Evolutionary conservation across 2,888 invertebrate genomes (phyloP).

Genomic region (Xanthia togata): DNA sequence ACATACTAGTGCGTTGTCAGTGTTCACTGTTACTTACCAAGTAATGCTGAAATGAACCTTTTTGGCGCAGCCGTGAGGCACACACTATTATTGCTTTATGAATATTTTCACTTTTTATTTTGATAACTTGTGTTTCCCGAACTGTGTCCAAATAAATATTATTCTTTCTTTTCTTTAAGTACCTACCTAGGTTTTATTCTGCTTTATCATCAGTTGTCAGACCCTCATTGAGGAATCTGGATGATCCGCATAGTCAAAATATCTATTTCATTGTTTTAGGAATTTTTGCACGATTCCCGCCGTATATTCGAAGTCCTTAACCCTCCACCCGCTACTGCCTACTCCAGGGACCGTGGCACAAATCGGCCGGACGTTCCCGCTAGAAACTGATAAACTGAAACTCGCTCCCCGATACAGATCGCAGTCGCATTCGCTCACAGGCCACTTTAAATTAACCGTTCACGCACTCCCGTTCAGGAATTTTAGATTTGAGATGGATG

Average conservation of each 20-base stretch:
- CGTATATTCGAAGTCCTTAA: background rate
- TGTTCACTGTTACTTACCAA: background rate
- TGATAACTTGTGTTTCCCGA: too few species aligned
- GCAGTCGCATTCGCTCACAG: constrained; percentile 82
- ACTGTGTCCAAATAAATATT: too few species aligned
- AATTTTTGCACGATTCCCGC: background rate
- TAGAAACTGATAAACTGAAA: constrained; percentile 89
- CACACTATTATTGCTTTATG: too few species aligned
- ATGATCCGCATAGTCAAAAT: background rate
- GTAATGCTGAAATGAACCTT: too few species aligned
- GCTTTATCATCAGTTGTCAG: background rate
- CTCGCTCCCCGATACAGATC: constrained; percentile 87
- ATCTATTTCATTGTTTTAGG: background rate
- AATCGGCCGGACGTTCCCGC: constrained; percentile 86
- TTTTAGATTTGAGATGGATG: constrained; percentile 89
- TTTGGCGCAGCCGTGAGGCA: too few species aligned
- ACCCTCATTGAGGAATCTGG: too few species aligned
- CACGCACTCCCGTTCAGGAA: constrained; percentile 87
- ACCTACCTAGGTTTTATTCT: background rate
- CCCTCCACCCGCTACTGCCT: constrained; percentile 51
- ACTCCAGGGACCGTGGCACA: constrained; percentile 49
- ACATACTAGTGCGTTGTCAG: background rate
- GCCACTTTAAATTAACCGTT: constrained; percentile 89
- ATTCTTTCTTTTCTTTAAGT: too few species aligned
- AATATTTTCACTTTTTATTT: too few species aligned